Evolutionary conservation across 2,797 vertebrate species (phyloP).

Genomic region (Galagoides demidoff): DNA sequence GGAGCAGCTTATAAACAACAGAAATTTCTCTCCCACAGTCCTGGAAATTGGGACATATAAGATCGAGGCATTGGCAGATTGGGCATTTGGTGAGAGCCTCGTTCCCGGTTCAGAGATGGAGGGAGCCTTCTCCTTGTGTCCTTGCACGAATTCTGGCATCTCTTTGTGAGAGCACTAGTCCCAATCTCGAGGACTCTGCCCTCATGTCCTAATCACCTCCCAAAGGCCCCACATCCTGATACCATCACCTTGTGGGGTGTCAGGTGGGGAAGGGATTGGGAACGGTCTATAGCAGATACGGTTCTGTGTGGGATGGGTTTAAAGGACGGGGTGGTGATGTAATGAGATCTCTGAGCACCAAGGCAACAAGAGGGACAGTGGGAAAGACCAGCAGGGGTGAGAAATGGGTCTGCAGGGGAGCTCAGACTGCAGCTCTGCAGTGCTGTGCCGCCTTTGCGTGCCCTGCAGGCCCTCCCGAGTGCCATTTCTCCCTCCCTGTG

Average conservation of each 20-base stretch:
- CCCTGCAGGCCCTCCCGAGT: fast-evolving
- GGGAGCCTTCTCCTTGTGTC: neutral
- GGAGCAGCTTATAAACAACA: neutral
- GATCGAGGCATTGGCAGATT: neutral
- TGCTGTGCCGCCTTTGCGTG: neutral
- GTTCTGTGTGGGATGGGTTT: neutral
- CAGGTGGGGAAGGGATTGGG: neutral
- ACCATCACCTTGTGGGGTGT: neutral
- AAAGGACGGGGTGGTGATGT: neutral
- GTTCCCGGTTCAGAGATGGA: no score
- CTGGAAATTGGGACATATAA: neutral
- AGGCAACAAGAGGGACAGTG: neutral
- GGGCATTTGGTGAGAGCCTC: neutral
- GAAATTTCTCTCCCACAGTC: neutral
- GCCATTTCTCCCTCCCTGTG: neutral
- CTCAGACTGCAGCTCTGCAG: no score
- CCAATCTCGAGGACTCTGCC: neutral
- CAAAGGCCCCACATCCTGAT: neutral
- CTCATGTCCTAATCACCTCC: neutral
- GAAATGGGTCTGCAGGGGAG: no score
- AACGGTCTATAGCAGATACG: neutral
- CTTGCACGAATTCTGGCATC: neutral
- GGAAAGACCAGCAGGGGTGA: neutral
- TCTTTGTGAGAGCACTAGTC: neutral
- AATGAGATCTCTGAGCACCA: neutral